phyloP scores from a whole-genome alignment of 2,113 vertebrate genomes.

The Conger conger region DNA sequence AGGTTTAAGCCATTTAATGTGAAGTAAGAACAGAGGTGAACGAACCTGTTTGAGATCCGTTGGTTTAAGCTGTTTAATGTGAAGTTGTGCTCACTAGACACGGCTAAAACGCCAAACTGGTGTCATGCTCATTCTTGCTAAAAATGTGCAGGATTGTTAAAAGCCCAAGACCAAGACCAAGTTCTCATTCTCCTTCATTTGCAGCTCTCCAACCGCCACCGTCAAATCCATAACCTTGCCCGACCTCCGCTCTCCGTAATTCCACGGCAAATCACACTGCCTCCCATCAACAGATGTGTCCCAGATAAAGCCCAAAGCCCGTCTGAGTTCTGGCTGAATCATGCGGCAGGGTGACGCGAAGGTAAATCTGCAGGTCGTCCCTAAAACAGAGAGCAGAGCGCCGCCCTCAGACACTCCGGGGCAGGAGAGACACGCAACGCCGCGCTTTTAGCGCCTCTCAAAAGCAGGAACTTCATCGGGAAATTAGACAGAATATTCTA shows the following conservation, averaged over 20 bases:
- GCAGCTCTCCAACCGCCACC: neutral
- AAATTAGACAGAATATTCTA: neutral
- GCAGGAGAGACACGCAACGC: too few species aligned
- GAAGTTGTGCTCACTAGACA: neutral
- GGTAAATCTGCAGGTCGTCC: neutral
- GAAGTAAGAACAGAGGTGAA: too few species aligned
- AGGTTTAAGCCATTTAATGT: too few species aligned
- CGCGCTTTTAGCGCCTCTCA: too few species aligned
- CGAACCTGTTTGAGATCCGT: too few species aligned
- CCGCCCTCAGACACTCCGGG: neutral
- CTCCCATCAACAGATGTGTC: neutral
- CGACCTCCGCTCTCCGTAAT: neutral
- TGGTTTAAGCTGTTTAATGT: neutral
- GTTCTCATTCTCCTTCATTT: neutral
- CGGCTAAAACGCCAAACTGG: neutral
- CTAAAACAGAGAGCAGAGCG: neutral
- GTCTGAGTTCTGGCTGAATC: neutral
- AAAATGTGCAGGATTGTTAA: neutral
- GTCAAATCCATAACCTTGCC: neutral
- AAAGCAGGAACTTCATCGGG: neutral
- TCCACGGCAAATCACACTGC: neutral
- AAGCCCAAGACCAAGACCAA: neutral
- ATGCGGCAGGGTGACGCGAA: neutral
- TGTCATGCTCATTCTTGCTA: neutral
- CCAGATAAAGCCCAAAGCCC: neutral